These are phyloP conservation scores for Patella vulgata DNA, from an alignment of 1,140 invertebrate genomes.

Conservation along the genomic window DNA sequence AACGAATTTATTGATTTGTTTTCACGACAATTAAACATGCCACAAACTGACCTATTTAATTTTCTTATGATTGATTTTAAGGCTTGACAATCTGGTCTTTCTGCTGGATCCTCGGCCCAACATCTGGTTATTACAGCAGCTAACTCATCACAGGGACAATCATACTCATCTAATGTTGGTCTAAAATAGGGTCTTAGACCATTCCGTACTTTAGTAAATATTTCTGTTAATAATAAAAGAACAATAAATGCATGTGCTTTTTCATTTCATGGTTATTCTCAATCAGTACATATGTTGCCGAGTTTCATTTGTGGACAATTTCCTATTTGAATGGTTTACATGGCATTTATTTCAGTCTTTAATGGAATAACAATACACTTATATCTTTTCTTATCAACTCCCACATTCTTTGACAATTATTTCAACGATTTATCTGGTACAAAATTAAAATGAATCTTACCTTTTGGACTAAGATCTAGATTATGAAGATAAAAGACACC, in stretches of 20 bases:
- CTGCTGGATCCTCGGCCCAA: slow-evolving; percentile 88
- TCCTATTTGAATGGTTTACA: too few relatives aligned
- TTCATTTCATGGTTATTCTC: too few relatives aligned
- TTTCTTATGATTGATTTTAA: slow-evolving; percentile 79
- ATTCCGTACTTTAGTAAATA: slow-evolving; percentile 45
- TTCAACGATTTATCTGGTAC: too few relatives aligned
- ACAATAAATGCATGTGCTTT: too few relatives aligned
- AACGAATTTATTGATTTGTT: too few relatives aligned
- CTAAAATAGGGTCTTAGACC: slow-evolving; percentile 74
- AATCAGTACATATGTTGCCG: too few relatives aligned
- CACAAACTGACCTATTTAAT: slow-evolving; percentile 53
- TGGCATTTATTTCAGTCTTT: too few relatives aligned
- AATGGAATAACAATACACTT: too few relatives aligned
- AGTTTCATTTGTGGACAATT: too few relatives aligned
- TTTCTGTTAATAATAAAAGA: slow-evolving; percentile 44
- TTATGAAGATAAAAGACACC: slow-evolving; percentile 89
- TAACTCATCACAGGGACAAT: slow-evolving; percentile 76
- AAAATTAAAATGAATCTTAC: slow-evolving; percentile 30
- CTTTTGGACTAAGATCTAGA: slow-evolving; percentile 68
- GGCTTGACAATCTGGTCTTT: slow-evolving; percentile 85
- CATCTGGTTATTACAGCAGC: slow-evolving; percentile 84
- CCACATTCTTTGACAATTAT: too few relatives aligned
- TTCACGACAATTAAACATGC: too few relatives aligned
- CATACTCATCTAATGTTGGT: slow-evolving; percentile 73
- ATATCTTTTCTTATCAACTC: too few relatives aligned